phyloP scores from a whole-genome alignment of 37 sponge, comb jelly and placozoan species.

The Tethya wilhelma region DNA sequence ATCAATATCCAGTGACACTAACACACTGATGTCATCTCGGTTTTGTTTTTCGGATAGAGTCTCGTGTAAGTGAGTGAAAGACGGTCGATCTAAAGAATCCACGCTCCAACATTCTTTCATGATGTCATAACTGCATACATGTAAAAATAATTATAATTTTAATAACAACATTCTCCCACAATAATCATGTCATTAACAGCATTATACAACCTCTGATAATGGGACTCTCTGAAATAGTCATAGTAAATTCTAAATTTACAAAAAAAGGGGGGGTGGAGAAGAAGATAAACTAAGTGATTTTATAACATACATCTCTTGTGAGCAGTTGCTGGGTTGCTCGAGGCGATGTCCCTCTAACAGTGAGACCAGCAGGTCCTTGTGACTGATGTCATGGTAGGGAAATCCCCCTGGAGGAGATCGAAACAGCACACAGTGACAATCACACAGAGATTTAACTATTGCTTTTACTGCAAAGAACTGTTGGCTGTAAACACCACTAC shows the following conservation, averaged over 20 bases:
- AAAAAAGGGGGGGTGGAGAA: not conserved
- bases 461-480: too few species aligned
- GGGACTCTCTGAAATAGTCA: not conserved
- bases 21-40: not conserved
- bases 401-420: slow-evolving; percentile 49
- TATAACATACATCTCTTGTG: slow-evolving; percentile 55
- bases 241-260: too few species aligned
- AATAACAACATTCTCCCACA: not conserved
- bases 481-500: not conserved
- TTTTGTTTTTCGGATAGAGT: not conserved
- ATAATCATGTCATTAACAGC: not conserved
- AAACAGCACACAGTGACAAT: too few species aligned
- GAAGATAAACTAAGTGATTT: not conserved
- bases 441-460: too few species aligned
- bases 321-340: slow-evolving; percentile 53
- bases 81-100: slow-evolving; percentile 32
- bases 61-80: slow-evolving; percentile 38
- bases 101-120: slow-evolving; percentile 69
- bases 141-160: slow-evolving; percentile 1
- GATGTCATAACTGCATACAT: slow-evolving; percentile 45
- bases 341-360: slow-evolving; percentile 35
- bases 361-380: slow-evolving; percentile 45
- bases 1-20: slow-evolving; percentile 1
- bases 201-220: not conserved
- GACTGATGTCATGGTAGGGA: slow-evolving; percentile 47